Percentiles rank a stretch among this genome's conserved stretches.
Conservation (phyloP, 2,888 invertebrate species). For the Syrphus vitripennis region DNA sequence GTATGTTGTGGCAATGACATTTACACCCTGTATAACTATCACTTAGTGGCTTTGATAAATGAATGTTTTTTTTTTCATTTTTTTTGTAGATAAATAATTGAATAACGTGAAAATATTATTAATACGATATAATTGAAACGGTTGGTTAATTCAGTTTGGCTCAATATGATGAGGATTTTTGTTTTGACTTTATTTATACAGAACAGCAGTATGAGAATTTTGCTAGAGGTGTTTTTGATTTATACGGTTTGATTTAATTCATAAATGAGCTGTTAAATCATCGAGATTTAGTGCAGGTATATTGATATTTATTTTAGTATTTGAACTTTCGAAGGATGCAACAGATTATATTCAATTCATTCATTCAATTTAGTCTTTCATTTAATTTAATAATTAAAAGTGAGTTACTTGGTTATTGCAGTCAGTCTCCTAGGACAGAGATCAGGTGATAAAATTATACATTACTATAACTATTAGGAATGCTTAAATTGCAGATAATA, state of each 20-base stretch:
- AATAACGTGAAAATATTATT: conserved; percentile 60
- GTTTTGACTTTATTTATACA: not conserved
- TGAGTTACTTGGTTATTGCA: too few species aligned
- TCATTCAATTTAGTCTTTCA: too few species aligned
- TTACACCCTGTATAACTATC: conserved; percentile 62
- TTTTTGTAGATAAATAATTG: conserved; percentile 56
- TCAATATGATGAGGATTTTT: not conserved
- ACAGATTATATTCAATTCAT: too few species aligned
- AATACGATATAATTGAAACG: conserved; percentile 52
- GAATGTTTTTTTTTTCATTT: conserved; percentile 20
- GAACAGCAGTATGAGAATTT: not conserved
- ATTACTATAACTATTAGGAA: too few species aligned
- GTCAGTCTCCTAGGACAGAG: too few species aligned
- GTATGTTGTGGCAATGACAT: conserved; percentile 15
- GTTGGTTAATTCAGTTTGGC: not conserved
- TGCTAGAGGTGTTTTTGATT: not conserved
- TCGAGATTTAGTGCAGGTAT: not conserved
- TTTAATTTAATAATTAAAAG: too few species aligned
- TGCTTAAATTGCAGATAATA: too few species aligned
- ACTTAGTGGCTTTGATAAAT: conserved; percentile 59
- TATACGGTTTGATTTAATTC: not conserved
- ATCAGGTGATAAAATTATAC: too few species aligned
- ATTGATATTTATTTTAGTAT: not conserved
- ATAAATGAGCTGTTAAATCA: not conserved
- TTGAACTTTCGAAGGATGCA: not conserved